Percentiles rank a stretch among this genome's conserved stretches.
These are phyloP conservation scores for Drosophila takahashii DNA, from an alignment of 1,140 invertebrate genomes.

Conservation along the genomic window DNA sequence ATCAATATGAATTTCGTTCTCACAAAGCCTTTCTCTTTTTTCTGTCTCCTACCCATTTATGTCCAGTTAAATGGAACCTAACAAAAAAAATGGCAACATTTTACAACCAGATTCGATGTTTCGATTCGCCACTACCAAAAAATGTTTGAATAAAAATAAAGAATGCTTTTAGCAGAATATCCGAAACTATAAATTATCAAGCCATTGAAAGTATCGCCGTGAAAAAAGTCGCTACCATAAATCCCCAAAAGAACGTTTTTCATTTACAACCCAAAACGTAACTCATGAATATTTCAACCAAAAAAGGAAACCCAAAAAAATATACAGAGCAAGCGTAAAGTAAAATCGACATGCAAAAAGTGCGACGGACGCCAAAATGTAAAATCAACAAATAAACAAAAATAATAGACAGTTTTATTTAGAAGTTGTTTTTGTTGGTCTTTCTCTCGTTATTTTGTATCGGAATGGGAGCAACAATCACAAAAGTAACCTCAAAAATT, in stretches of 20 bases:
- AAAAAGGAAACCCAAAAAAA: constrained; percentile 30
- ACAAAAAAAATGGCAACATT: constrained; percentile 29
- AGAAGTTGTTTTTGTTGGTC: constrained; percentile 24
- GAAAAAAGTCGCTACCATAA: constrained; percentile 56
- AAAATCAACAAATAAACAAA: constrained; percentile 77
- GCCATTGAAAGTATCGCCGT: constrained; percentile 56
- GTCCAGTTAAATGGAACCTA: constrained; percentile 50
- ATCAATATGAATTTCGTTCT: constrained; percentile 25
- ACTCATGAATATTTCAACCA: constrained; percentile 76
- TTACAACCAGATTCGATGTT: constrained; percentile 34
- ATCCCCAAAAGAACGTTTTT: constrained; percentile 73
- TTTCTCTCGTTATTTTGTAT: constrained; percentile 14
- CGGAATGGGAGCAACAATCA: constrained; percentile 65
- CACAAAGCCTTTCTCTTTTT: constrained; percentile 22
- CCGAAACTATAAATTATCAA: constrained; percentile 74
- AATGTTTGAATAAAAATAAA: constrained; percentile 26
- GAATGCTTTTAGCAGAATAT: constrained; percentile 46
- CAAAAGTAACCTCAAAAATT: constrained; percentile 82
- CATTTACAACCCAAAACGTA: constrained; percentile 74
- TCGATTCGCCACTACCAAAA: constrained; percentile 7
- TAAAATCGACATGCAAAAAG: constrained; percentile 65
- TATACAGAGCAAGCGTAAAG: constrained; percentile 15
- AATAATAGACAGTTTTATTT: constrained; percentile 70
- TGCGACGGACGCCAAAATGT: constrained; percentile 59
- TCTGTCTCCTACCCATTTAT: constrained; percentile 31